phyloP scores from a whole-genome alignment of 2,888 invertebrate genomes.

The Dicranocentrus wangi region DNA sequence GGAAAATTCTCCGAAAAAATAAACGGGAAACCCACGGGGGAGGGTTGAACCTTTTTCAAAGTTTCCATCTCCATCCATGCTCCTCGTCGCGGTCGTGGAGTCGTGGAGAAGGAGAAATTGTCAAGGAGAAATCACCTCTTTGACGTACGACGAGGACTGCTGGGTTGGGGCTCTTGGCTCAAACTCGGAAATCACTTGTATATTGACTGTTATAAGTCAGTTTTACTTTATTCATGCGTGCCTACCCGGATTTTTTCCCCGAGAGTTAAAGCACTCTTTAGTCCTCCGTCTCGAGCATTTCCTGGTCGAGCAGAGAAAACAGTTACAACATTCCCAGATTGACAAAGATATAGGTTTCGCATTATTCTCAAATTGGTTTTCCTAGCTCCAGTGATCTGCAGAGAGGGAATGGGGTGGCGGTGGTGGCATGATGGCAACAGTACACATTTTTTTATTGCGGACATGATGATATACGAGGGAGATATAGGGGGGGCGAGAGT shows the following conservation, averaged over 20 bases:
- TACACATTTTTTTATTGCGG: slow-evolving; percentile 12
- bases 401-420: slow-evolving; percentile 1
- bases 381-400: slow-evolving; percentile 21
- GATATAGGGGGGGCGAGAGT: not conserved
- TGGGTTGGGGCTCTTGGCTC: no score
- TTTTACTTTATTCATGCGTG: slow-evolving; percentile 49
- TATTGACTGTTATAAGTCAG: slow-evolving; percentile 48
- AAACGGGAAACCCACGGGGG: no score
- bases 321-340: slow-evolving; percentile 42
- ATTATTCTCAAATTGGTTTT: slow-evolving; percentile 53
- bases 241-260: slow-evolving; percentile 22
- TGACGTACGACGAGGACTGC: slow-evolving; percentile 13
- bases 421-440: slow-evolving; percentile 19
- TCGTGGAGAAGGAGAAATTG: not conserved
- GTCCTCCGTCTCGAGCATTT: not conserved
- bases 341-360: slow-evolving; percentile 56
- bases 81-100: no score
- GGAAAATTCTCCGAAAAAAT: no score
- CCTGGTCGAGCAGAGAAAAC: not conserved
- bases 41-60: no score
- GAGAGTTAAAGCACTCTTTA: not conserved
- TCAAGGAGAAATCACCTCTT: not conserved
- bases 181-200: slow-evolving; percentile 43
- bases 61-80: no score
- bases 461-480: slow-evolving; percentile 8